Evolutionary conservation across 2,888 invertebrate genomes (phyloP).

Genomic region (Nyleta sp.): DNA sequence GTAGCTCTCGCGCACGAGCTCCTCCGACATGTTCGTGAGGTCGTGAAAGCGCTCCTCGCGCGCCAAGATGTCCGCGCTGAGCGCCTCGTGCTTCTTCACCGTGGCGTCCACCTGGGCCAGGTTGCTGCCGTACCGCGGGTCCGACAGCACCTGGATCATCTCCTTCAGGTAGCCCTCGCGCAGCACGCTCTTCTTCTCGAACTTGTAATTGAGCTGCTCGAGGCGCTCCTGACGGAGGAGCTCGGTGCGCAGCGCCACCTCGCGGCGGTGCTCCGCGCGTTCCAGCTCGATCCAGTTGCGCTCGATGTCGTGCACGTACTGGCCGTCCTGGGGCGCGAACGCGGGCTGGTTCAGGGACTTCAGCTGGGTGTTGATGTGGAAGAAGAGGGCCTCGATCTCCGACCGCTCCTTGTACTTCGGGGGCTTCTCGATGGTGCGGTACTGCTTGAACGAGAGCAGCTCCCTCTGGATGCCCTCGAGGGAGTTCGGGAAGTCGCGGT

Average conservation of each 20-base stretch:
- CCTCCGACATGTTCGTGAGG: constrained; percentile 96
- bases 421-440: constrained; percentile 98
- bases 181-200: constrained; percentile 96
- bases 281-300: constrained; percentile 97
- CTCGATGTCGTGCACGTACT: constrained; percentile 97
- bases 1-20: constrained; percentile 95
- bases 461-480: constrained; percentile 97
- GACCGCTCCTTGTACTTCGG: constrained; percentile 99
- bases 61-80: constrained; percentile 97
- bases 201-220: constrained; percentile 97
- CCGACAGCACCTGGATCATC: constrained; percentile 97
- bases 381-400: constrained; percentile 98
- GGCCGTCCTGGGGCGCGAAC: constrained; percentile 94
- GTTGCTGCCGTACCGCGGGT: constrained; percentile 95
- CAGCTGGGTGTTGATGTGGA: constrained; percentile 97
- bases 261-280: constrained; percentile 96
- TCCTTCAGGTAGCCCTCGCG: constrained; percentile 98
- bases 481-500: constrained; percentile 95
- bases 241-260: constrained; percentile 96
- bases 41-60: constrained; percentile 97
- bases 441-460: constrained; percentile 95
- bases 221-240: constrained; percentile 95
- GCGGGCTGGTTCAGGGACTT: constrained; percentile 96
- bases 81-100: constrained; percentile 99
- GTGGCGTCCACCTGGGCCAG: constrained; percentile 98